A percentile compares a stretch with the other conserved stretches of the same genome.
phyloP scores from a whole-genome alignment of 2,113 vertebrate genomes.

The Eolophus roseicapilla region DNA sequence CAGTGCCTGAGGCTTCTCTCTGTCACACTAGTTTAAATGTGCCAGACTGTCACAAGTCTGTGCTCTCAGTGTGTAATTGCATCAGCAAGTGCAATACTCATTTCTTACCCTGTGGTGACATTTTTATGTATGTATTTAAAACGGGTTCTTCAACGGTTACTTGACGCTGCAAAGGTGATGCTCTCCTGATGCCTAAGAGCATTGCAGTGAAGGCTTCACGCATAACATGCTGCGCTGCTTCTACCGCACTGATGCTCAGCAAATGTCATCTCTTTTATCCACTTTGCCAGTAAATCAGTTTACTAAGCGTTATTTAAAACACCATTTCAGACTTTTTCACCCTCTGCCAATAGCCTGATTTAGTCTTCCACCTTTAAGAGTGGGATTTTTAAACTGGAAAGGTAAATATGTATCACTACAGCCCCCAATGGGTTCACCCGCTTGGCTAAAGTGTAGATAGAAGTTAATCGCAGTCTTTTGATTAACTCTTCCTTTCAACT shows the following conservation, averaged over 20 bases:
- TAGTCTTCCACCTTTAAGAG: not conserved
- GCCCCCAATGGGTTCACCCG: not conserved
- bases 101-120: constrained; percentile 39
- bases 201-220: rapidly evolving
- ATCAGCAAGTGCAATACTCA: constrained; percentile 49
- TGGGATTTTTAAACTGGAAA: not conserved
- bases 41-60: constrained; percentile 8
- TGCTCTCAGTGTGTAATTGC: constrained; percentile 36
- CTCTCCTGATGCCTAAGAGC: not conserved
- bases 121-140: constrained; percentile 27
- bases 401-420: not conserved
- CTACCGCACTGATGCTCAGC: not conserved
- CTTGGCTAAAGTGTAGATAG: not conserved
- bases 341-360: not conserved
- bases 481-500: constrained; percentile 22
- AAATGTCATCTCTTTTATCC: not conserved
- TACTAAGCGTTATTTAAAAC: not conserved
- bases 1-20: constrained; percentile 18
- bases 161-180: not conserved
- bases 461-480: not conserved
- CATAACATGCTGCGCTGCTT: not conserved
- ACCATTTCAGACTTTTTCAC: not conserved
- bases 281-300: not conserved
- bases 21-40: constrained; percentile 26
- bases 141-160: constrained; percentile 7